Evolutionary conservation across 2,888 invertebrate species (phyloP).

Genomic region (Andrena praecox): DNA sequence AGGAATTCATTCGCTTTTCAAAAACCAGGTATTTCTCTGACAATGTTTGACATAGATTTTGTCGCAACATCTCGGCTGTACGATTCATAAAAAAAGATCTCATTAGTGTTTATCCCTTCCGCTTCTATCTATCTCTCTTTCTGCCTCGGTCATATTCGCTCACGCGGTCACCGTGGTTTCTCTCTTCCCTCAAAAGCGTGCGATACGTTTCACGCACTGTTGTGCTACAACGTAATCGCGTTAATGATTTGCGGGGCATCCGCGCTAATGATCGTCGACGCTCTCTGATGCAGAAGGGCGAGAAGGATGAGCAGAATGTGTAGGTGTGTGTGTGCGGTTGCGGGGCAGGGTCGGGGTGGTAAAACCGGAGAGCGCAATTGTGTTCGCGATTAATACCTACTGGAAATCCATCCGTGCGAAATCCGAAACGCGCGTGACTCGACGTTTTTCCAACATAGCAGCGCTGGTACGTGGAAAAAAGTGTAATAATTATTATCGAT

Average conservation of each 20-base stretch:
- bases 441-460: constrained; percentile 4
- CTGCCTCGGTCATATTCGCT: background rate
- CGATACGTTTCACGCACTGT: constrained; percentile 64
- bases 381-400: constrained; percentile 57
- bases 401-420: constrained; percentile 51
- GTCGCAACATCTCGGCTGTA: constrained; percentile 1
- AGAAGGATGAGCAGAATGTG: constrained; percentile 13
- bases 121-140: background rate
- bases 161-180: background rate
- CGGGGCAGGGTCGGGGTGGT: constrained; percentile 1
- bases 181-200: constrained; percentile 25
- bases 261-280: constrained; percentile 71
- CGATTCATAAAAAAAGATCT: constrained; percentile 55
- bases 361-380: constrained; percentile 19
- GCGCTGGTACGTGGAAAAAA: background rate
- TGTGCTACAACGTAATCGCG: constrained; percentile 66
- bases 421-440: constrained; percentile 29
- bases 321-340: constrained; percentile 1
- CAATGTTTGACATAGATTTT: constrained; percentile 31
- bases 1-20: constrained; percentile 37
- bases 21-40: constrained; percentile 2
- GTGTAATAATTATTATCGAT: constrained; percentile 15
- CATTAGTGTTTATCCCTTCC: constrained; percentile 46
- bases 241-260: constrained; percentile 73
- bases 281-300: constrained; percentile 40